Evolutionary conservation across 2,797 vertebrate species (phyloP).

Genomic region (Sardinella longiceps): DNA sequence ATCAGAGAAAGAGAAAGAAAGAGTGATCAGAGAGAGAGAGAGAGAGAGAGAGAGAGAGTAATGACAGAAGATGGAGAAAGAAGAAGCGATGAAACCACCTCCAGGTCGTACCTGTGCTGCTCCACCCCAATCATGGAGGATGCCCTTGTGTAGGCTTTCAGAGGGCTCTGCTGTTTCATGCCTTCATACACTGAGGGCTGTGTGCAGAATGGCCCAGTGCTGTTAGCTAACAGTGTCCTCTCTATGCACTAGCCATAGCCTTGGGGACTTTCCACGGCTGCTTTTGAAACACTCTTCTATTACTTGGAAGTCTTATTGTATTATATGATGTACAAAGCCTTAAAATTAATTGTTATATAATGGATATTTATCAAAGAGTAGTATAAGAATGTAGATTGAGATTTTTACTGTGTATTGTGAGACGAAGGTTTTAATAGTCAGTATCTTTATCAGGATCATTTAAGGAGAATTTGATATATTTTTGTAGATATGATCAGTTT

Average conservation of each 20-base stretch:
- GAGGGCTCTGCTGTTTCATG: background rate
- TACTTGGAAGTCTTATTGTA: background rate
- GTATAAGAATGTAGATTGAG: background rate
- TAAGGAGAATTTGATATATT: background rate
- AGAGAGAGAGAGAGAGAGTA: background rate
- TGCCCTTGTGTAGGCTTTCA: background rate
- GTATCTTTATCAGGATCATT: background rate
- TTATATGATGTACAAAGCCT: background rate
- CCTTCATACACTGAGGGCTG: background rate
- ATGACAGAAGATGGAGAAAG: background rate
- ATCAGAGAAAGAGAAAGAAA: background rate
- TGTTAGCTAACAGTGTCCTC: background rate
- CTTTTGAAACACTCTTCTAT: background rate
- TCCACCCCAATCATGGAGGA: background rate
- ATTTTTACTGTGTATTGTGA: background rate
- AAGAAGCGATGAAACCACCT: background rate
- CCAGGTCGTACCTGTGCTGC: background rate
- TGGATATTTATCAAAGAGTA: background rate
- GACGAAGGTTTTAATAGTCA: background rate
- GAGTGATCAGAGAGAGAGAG: background rate
- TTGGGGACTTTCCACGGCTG: background rate
- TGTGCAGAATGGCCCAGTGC: background rate
- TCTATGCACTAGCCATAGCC: background rate
- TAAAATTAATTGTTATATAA: background rate
- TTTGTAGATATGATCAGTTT: slow-evolving; percentile 2